Conservation (phyloP, 2,797 vertebrate species). For the Gobio occitaniae region DNA sequence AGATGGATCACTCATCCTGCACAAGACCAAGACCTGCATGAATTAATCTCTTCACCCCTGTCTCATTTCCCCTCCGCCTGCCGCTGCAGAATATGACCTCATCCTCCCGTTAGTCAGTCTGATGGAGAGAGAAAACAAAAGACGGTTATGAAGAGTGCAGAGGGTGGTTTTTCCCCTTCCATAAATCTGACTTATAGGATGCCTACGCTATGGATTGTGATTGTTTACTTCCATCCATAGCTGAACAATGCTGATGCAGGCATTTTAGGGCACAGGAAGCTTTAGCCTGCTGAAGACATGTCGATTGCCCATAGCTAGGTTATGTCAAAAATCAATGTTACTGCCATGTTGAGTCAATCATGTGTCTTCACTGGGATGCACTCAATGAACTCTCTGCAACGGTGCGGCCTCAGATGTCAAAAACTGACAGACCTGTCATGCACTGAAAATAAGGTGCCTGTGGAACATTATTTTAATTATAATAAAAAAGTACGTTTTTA, state of each 20-base stretch:
- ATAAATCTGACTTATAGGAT: conserved; percentile 40
- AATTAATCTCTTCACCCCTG: conserved; percentile 50
- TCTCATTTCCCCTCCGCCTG: conserved; percentile 36
- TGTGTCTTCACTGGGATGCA: not conserved
- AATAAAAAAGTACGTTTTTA: not conserved
- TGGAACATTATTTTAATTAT: not conserved
- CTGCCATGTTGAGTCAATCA: conserved; percentile 31
- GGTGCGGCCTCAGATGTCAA: not conserved
- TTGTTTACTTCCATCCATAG: conserved; percentile 17
- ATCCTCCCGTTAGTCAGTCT: conserved; percentile 31
- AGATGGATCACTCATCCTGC: conserved; percentile 46
- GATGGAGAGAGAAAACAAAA: conserved; percentile 23
- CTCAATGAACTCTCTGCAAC: not conserved
- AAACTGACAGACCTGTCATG: conserved; percentile 1
- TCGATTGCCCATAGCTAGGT: not conserved
- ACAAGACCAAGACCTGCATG: conserved; percentile 36
- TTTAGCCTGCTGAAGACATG: conserved; percentile 22
- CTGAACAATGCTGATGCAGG: conserved; percentile 36
- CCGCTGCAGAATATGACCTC: conserved; percentile 43
- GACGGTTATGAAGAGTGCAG: conserved; percentile 35
- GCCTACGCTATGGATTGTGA: not conserved
- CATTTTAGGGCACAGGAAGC: conserved; percentile 13
- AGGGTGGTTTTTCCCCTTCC: conserved; percentile 8
- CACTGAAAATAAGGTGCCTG: not conserved
- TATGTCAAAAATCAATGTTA: conserved; percentile 32